Base-by-base conservation (phyloP, 2,113 vertebrate genomes). In the Todiramphus chloris region DNA sequence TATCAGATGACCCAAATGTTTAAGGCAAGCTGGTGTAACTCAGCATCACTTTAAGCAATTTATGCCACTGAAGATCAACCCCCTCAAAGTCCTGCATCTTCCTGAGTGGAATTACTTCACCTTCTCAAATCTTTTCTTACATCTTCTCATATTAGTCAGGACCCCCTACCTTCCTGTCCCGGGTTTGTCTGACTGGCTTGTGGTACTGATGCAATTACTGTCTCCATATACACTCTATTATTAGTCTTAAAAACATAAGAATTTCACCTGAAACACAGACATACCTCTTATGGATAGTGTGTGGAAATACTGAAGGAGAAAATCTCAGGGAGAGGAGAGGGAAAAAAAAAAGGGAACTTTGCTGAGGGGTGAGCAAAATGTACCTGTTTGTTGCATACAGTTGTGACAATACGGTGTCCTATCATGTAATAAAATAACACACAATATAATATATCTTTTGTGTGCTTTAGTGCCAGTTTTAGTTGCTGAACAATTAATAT, bases 41-140 rank as follows among this genome's bases (percentile, higher is more conserved):
- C 76, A 87, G 50, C 44, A 82, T 85, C 87, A 93, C 83, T 97
- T 92, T 76, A 89, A 94, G 31, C 58, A 87, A 89, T 95, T 95
- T 91, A 88, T 91, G n/a, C 62, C 55, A 51, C 93, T 77, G 55
- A 91, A 88, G 87, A 87, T 95, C 70, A 91, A 43, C 19, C 8
- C 56, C 44, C 46, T 85, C 48, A 77, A 92, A 85, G 69, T 83
- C 48, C 83, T 87, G 30, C 44, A 62, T 92, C 53, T 82, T 93
- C 13, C 77, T 66, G 44, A 76, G 46, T 64, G 58, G 53, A 94
- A 94, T 92, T 92, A 82, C 41, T 96, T 93, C 69, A 72, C 77
- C 39, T 92, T 75, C 72, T 91, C 68, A 92, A 80, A 48, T 78
- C 30, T 86, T 68, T 75, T 89, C 53, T 96, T 84, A 51, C 33